Base-by-base conservation (phyloP, 2,113 vertebrate genomes). In the Haemorhous mexicanus region DNA sequence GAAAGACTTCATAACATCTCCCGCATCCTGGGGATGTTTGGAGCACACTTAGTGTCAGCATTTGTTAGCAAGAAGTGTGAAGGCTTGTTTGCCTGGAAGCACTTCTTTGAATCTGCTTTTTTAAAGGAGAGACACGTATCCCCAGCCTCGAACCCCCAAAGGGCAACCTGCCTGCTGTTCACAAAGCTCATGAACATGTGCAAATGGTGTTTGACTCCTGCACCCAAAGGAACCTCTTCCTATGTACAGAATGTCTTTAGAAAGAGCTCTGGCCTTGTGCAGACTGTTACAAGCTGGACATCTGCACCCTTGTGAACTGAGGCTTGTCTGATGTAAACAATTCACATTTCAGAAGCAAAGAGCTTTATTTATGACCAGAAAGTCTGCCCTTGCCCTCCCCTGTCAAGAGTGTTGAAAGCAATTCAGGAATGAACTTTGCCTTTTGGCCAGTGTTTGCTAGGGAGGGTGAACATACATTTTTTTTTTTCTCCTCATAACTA, bases 341-440 rank as follows among this genome's bases (percentile, higher is more conserved):
- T 58, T 94, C 93, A 75, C 49, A 82, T 95, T 93, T 92, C 93
- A 92, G 94, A 92, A 90, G 93, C 47, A 87, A 44, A 94, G 84
- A 78, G 66, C 77, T 94, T 94, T 87, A 91, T 96, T 97, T 96
- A 94, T 0, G 20, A 89, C 46, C 72, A 94, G 75, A 94, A 90
- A 64, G 28, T 70, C 70, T 70, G 78, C 35, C 64, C 72, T 76
- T 62, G 56, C 62, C 85, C 87, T 86, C 47, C 28, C 24, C 33
- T 84, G 72, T 94, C 86, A 80, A 67, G 68, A 94, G 82, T 35
- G 87, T 62, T 96, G 92, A 96, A 94, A 84, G 74, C 68, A 91
- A 20, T 87, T 46, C 35, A 87, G 76, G 50, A 92, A 79, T 73
- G 84, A 96, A 92, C 87, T 90, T 94, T 86, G 84, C 66, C 89